Percentiles rank a stretch among this genome's conserved stretches.
phyloP scores from a whole-genome alignment of 2,113 vertebrate genomes.

The Spheniscus mendiculus region DNA sequence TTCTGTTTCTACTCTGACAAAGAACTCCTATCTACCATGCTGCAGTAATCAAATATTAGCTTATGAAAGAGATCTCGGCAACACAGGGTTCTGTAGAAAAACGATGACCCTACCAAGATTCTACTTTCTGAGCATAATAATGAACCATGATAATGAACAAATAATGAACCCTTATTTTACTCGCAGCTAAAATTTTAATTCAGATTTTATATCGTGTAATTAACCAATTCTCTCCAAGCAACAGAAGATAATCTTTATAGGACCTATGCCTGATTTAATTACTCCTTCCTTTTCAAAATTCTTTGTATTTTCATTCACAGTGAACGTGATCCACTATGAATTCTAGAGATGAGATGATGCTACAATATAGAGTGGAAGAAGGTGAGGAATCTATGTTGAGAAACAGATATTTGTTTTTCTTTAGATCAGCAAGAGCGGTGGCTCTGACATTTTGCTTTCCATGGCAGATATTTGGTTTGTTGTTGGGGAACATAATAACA shows the following conservation, averaged over 20 bases:
- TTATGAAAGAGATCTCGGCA: not conserved
- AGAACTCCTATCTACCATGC: not conserved
- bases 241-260: not conserved
- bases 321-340: not conserved
- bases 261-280: not conserved
- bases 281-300: not conserved
- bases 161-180: not conserved
- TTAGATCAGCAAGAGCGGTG: not conserved
- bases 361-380: not conserved
- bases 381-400: not conserved
- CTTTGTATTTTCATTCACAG: not conserved
- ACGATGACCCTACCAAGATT: not conserved
- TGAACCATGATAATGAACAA: not conserved
- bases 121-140: not conserved
- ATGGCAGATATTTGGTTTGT: not conserved
- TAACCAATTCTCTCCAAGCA: not conserved
- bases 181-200: slow-evolving; percentile 4
- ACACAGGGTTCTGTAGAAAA: not conserved
- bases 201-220: not conserved
- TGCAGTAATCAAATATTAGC: not conserved
- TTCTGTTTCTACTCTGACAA: not conserved
- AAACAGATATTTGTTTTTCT: not conserved
- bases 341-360: not conserved
- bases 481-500: not conserved
- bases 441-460: not conserved